Evolutionary conservation across 1,140 invertebrate genomes (phyloP).

Genomic region (Pogonomyrmex californicus): DNA sequence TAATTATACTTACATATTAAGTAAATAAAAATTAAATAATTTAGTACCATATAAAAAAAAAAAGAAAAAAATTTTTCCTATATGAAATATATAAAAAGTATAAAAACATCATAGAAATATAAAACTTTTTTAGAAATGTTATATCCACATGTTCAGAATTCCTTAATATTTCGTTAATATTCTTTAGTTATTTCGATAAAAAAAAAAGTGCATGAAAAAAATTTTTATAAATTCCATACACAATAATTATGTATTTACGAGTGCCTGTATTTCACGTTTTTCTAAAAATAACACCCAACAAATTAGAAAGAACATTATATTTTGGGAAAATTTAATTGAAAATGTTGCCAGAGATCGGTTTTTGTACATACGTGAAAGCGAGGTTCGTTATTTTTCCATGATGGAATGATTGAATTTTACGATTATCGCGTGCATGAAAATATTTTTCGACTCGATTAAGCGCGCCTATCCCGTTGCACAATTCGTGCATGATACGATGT

Average conservation of each 20-base stretch:
- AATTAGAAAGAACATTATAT: not conserved
- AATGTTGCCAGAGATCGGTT: not conserved
- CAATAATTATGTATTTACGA: not conserved
- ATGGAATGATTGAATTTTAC: conserved; percentile 34
- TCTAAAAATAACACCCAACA: not conserved
- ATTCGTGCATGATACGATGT: conserved; percentile 55
- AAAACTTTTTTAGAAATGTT: not conserved
- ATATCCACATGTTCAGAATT: not conserved
- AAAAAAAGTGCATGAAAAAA: not conserved
- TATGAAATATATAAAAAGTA: not conserved
- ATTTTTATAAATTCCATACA: not conserved
- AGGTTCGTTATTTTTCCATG: not conserved
- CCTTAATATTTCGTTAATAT: not conserved
- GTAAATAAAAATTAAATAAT: conserved; percentile 7
- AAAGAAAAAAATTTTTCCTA: not conserved
- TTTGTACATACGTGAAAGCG: not conserved
- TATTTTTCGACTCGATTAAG: conserved; percentile 52
- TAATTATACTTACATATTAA: conserved; percentile 12
- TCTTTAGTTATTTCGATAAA: not conserved
- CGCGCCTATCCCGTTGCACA: conserved; percentile 21
- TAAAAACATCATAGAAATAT: not conserved
- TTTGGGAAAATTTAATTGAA: conserved; percentile 27
- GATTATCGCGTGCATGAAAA: conserved; percentile 30
- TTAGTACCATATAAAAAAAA: not conserved
- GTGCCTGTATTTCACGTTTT: not conserved